Evolutionary conservation across 2,888 invertebrate genomes (phyloP).

Genomic region (Callyntrura sp.): DNA sequence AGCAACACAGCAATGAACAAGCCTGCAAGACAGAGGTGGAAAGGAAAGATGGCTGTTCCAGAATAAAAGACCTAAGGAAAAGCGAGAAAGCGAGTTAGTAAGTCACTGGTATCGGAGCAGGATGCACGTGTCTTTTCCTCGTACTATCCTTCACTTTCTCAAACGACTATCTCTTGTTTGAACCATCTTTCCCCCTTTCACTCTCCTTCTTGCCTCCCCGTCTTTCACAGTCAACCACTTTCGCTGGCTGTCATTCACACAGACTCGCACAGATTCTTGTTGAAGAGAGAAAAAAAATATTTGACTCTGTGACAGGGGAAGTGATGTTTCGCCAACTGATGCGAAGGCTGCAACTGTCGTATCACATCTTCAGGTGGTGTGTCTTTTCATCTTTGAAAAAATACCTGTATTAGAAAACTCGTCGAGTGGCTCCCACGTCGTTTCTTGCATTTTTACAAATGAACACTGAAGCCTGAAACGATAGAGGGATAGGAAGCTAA

Average conservation of each 20-base stretch:
- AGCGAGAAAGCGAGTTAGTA: constrained; percentile 36
- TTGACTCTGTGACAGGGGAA: constrained; percentile 68
- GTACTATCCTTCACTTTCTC: constrained; percentile 27
- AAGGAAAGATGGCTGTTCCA: constrained; percentile 15
- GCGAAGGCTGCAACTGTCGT: constrained; percentile 67
- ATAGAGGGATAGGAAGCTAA: neutral
- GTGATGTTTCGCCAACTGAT: constrained; percentile 69
- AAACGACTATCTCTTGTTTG: neutral
- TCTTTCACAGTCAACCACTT: constrained; percentile 41
- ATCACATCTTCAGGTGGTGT: constrained; percentile 58
- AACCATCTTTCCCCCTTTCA: constrained; percentile 17
- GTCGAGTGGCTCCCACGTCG: neutral
- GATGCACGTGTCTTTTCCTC: constrained; percentile 47
- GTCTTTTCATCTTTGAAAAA: constrained; percentile 55
- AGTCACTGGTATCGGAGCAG: constrained; percentile 44
- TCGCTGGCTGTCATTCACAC: constrained; percentile 67
- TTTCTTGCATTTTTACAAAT: constrained; percentile 6
- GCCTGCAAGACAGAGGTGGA: neutral
- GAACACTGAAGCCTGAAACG: neutral
- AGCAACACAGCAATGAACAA: neutral
- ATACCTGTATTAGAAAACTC: constrained; percentile 38
- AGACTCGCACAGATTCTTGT: constrained; percentile 50
- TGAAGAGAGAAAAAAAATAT: constrained; percentile 43
- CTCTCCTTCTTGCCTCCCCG: neutral
- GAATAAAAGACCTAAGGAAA: neutral